phyloP scores from a whole-genome alignment of 2,888 invertebrate genomes.

The Chrysina gloriosa region DNA sequence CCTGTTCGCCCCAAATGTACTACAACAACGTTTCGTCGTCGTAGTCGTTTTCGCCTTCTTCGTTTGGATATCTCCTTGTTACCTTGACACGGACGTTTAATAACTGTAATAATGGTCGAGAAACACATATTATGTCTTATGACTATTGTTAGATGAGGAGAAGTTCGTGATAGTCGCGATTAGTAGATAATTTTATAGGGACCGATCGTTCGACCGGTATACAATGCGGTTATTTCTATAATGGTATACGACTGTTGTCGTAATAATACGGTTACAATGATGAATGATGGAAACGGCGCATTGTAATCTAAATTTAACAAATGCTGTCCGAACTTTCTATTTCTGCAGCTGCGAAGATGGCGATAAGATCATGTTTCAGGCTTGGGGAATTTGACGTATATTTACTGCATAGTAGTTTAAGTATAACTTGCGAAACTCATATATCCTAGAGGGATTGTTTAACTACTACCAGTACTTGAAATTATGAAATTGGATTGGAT shows the following conservation, averaged over 20 bases:
- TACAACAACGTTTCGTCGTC: too few species aligned
- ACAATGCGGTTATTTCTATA: neutral
- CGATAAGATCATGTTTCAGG: too few species aligned
- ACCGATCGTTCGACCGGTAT: neutral
- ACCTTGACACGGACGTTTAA: conserved; percentile 6
- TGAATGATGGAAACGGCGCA: neutral
- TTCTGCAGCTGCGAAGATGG: neutral
- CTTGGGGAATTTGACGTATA: too few species aligned
- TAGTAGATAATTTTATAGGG: conserved; percentile 11
- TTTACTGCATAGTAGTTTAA: too few species aligned
- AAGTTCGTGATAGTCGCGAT: conserved; percentile 3
- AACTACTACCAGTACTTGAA: too few species aligned
- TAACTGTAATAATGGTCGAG: neutral
- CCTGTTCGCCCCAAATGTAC: conserved; percentile 27
- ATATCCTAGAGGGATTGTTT: too few species aligned
- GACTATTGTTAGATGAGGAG: neutral
- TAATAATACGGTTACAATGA: neutral
- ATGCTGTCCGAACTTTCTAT: neutral
- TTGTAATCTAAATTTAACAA: neutral
- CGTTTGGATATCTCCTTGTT: conserved; percentile 7
- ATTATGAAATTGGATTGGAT: too few species aligned
- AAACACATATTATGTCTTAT: neutral
- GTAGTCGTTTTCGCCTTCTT: neutral
- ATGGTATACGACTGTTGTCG: neutral
- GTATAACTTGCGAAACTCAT: too few species aligned